These are phyloP conservation scores for Crypturellus tataupa DNA, from an alignment of 2,797 vertebrate species.

Conservation along the genomic window DNA sequence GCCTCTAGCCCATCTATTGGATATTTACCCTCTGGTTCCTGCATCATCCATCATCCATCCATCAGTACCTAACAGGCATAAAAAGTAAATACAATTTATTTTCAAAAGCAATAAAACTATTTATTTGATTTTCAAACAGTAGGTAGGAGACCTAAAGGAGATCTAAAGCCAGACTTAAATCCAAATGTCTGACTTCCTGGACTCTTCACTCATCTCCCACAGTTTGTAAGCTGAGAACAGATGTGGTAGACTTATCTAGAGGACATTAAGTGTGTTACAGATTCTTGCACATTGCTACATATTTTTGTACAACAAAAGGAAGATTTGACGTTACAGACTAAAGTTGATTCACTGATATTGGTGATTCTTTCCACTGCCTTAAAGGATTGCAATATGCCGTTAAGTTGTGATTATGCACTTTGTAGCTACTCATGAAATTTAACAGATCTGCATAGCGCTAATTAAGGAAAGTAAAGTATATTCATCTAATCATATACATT, in stretches of 20 bases:
- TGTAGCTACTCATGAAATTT: constrained; percentile 18
- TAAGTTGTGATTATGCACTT: constrained; percentile 6
- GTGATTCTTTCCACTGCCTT: background rate
- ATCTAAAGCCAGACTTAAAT: background rate
- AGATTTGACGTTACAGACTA: background rate
- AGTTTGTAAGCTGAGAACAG: background rate
- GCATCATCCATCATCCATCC: background rate
- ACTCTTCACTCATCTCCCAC: background rate
- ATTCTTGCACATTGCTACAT: constrained; percentile 39
- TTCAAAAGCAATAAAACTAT: background rate
- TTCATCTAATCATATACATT: constrained; percentile 28
- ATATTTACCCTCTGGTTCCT: background rate
- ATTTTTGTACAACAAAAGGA: constrained; percentile 1
- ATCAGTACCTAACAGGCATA: background rate
- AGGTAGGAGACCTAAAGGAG: background rate
- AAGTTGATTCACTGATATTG: background rate
- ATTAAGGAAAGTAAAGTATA: constrained; percentile 31
- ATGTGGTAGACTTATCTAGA: constrained; percentile 47
- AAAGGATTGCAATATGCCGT: background rate
- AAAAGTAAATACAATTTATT: background rate
- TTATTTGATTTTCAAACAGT: background rate
- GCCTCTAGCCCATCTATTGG: background rate
- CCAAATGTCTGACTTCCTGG: background rate
- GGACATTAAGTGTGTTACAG: constrained; percentile 26
- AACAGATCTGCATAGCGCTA: background rate